Evolutionary conservation across 2,797 vertebrate species (phyloP).

Genomic region (Leuciscus waleckii): DNA sequence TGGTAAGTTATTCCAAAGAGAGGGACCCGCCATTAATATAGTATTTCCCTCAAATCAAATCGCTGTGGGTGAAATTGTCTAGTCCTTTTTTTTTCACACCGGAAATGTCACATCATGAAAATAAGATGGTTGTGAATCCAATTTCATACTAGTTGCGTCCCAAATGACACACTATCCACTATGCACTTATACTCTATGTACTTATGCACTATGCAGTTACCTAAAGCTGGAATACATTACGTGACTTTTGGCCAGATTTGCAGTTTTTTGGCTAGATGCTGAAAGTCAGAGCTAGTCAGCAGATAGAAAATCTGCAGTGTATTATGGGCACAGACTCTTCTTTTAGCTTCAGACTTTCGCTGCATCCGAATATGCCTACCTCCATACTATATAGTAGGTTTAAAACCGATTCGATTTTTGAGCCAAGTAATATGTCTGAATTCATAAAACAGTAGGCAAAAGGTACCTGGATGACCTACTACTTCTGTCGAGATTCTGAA

Average conservation of each 20-base stretch:
- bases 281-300: neutral
- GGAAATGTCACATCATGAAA: neutral
- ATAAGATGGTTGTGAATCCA: neutral
- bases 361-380: neutral
- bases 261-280: too few species aligned
- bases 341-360: neutral
- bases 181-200: too few species aligned
- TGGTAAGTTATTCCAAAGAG: neutral
- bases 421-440: too few species aligned
- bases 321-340: neutral
- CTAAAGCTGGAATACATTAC: neutral
- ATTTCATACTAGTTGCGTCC: neutral
- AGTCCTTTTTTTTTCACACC: neutral
- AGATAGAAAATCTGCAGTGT: neutral
- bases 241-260: neutral
- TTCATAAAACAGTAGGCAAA: too few species aligned
- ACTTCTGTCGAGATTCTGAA: neutral
- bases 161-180: too few species aligned
- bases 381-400: too few species aligned
- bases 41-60: neutral
- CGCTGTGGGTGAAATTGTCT: neutral
- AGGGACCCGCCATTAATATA: too few species aligned
- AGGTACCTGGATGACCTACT: neutral
- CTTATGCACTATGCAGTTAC: neutral
- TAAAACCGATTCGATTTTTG: too few species aligned